Percentiles rank a stretch among this genome's conserved stretches.
phyloP scores from a whole-genome alignment of 1,140 invertebrate species.

The Panonychus citri region DNA sequence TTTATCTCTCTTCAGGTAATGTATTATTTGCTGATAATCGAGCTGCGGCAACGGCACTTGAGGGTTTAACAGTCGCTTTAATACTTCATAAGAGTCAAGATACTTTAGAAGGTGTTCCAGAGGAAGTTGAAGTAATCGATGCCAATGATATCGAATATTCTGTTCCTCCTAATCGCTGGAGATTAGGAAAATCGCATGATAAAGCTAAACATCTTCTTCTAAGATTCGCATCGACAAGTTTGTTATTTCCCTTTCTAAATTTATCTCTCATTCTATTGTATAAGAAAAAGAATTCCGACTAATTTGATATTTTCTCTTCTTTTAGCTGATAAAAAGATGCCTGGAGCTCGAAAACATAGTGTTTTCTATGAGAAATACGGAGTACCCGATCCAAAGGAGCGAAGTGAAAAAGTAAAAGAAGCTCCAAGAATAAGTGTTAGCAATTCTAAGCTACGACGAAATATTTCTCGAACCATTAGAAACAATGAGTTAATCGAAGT shows the following conservation, averaged over 20 bases:
- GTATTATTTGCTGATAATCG: constrained; percentile 45
- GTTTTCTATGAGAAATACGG: not conserved
- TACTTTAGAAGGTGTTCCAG: constrained; percentile 15
- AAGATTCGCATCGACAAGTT: constrained; percentile 38
- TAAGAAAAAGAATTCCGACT: too few species aligned
- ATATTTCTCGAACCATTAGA: not conserved
- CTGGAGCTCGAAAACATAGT: not conserved
- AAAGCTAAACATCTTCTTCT: constrained; percentile 43
- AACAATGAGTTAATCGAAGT: not conserved
- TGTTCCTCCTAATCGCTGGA: constrained; percentile 45
- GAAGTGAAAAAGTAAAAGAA: not conserved
- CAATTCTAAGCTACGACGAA: not conserved
- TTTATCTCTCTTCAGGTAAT: constrained; percentile 24
- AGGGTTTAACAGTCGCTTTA: constrained; percentile 30
- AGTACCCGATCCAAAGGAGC: too few species aligned
- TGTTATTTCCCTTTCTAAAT: constrained; percentile 11
- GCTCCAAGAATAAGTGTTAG: not conserved
- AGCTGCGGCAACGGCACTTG: constrained; percentile 41
- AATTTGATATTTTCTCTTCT: not conserved
- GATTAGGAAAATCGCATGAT: constrained; percentile 34
- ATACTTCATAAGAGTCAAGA: constrained; percentile 15
- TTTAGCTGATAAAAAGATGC: not conserved
- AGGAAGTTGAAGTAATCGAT: constrained; percentile 14
- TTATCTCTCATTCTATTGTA: too few species aligned
- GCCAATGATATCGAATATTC: constrained; percentile 20